phyloP scores from a whole-genome alignment of 2,888 invertebrate species.

The Sarcophaga caerulescens region DNA sequence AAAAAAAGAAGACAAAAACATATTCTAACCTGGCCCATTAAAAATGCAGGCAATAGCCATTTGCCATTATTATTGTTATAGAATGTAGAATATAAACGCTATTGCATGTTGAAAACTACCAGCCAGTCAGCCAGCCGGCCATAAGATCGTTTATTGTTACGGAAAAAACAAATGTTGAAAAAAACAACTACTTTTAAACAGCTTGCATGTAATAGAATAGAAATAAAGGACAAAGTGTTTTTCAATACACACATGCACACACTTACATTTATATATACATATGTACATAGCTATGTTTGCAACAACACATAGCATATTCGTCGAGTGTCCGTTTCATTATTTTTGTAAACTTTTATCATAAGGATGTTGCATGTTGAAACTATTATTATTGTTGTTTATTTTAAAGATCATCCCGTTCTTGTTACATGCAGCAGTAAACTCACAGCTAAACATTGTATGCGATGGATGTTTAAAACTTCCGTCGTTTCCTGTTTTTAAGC shows the following conservation, averaged over 20 bases:
- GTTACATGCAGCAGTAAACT: background rate
- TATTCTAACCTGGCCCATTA: constrained; percentile 28
- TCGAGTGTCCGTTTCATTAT: constrained; percentile 50
- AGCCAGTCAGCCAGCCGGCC: background rate
- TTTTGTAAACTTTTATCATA: constrained; percentile 57
- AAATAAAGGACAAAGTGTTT: constrained; percentile 53
- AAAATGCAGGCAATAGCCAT: too few relatives aligned
- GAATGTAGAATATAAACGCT: constrained; percentile 55
- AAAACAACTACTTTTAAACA: constrained; percentile 1
- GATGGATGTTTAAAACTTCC: constrained; percentile 49
- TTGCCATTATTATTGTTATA: background rate
- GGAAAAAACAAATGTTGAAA: background rate
- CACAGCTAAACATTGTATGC: constrained; percentile 12
- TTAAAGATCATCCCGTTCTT: constrained; percentile 59
- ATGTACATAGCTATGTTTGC: background rate
- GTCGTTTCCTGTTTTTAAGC: constrained; percentile 41
- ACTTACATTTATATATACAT: background rate
- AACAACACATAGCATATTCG: background rate
- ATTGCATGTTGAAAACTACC: constrained; percentile 43
- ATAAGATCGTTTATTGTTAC: constrained; percentile 41
- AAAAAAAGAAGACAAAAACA: background rate
- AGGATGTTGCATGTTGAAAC: constrained; percentile 67
- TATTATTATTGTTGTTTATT: constrained; percentile 64
- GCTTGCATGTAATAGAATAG: constrained; percentile 31
- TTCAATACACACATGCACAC: background rate